phyloP scores from a whole-genome alignment of 2,888 invertebrate species.

The Odontothrips loti region DNA sequence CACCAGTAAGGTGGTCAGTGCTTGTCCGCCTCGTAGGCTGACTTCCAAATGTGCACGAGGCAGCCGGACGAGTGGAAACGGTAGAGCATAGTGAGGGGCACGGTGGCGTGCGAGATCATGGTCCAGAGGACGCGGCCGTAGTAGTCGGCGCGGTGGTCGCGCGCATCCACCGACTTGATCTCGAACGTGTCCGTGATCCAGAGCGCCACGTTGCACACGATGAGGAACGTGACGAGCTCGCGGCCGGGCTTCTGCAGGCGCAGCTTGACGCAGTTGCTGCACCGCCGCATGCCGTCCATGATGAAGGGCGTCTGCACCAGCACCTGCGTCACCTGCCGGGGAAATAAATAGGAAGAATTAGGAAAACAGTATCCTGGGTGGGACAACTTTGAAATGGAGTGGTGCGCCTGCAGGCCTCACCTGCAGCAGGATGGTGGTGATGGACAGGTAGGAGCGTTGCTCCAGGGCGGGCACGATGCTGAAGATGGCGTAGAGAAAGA shows the following conservation, averaged over 20 bases:
- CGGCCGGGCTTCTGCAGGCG: slow-evolving; percentile 67
- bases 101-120: slow-evolving; percentile 65
- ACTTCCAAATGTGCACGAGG: slow-evolving; percentile 73
- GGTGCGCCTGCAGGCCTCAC: slow-evolving; percentile 48
- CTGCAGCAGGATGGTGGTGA: slow-evolving; percentile 54
- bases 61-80: slow-evolving; percentile 75
- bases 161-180: slow-evolving; percentile 53
- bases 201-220: slow-evolving; percentile 70
- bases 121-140: slow-evolving; percentile 69
- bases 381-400: background rate
- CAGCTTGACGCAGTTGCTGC: slow-evolving; percentile 60
- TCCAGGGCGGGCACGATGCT: slow-evolving; percentile 62
- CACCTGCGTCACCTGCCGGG: slow-evolving; percentile 62
- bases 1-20: background rate
- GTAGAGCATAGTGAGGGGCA: slow-evolving; percentile 73
- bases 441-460: slow-evolving; percentile 51
- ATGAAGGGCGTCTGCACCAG: slow-evolving; percentile 69
- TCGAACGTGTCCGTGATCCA: slow-evolving; percentile 73
- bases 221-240: slow-evolving; percentile 69
- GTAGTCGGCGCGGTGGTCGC: slow-evolving; percentile 58
- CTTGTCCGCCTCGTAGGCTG: slow-evolving; percentile 55
- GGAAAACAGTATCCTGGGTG: background rate
- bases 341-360: slow-evolving; percentile 29
- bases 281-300: slow-evolving; percentile 68
- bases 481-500: slow-evolving; percentile 65